A percentile compares a stretch with the other conserved stretches of the same genome.
phyloP scores from a whole-genome alignment of 2,113 vertebrate genomes.

The Hipposideros armiger region DNA sequence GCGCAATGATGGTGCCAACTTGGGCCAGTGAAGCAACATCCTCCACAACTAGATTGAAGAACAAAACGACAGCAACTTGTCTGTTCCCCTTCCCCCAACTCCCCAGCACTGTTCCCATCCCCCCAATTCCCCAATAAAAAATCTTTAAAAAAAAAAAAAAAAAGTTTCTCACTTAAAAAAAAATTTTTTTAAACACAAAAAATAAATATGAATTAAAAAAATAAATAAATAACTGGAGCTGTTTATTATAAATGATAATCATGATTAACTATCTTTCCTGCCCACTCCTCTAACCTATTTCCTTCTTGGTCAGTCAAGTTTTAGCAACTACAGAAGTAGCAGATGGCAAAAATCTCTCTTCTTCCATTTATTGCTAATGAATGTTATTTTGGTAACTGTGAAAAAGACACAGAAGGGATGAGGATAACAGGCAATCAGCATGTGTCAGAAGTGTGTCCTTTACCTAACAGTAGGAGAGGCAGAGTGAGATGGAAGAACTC shows the following conservation, averaged over 20 bases:
- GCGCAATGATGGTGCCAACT: too few relatives aligned
- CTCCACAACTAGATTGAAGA: too few relatives aligned
- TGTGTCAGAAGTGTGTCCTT: neutral
- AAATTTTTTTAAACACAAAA: neutral
- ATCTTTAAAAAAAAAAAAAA: too few relatives aligned
- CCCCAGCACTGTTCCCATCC: too few relatives aligned
- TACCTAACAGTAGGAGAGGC: neutral
- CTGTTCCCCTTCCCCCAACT: too few relatives aligned
- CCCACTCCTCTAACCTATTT: conserved; percentile 6
- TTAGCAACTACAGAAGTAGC: conserved; percentile 31
- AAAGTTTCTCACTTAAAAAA: neutral
- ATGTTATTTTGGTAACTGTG: conserved; percentile 51
- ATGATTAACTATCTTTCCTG: neutral
- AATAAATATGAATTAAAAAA: conserved; percentile 4
- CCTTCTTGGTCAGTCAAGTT: conserved; percentile 28
- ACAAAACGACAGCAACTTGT: too few relatives aligned
- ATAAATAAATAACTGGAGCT: neutral
- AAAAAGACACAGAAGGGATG: neutral
- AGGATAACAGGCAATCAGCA: neutral
- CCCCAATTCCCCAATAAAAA: too few relatives aligned
- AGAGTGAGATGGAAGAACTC: neutral
- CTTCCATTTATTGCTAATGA: neutral
- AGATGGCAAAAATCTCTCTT: conserved; percentile 50
- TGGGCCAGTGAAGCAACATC: too few relatives aligned
- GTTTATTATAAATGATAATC: neutral